phyloP scores from a whole-genome alignment of 1,140 invertebrate species.

The Drosophila quadrilineata region DNA sequence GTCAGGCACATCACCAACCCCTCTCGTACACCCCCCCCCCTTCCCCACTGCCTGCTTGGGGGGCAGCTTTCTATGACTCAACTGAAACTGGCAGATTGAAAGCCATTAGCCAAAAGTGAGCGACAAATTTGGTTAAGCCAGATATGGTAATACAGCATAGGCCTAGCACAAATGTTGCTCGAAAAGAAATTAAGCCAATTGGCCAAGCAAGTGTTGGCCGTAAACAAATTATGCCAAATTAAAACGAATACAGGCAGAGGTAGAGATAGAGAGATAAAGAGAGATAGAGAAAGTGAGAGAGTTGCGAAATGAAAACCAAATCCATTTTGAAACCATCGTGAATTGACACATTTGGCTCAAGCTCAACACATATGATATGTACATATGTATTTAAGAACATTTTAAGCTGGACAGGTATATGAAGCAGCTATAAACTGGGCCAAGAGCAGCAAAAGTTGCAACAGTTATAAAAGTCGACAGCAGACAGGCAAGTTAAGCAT shows the following conservation, averaged over 20 bases:
- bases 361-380: conserved; percentile 8
- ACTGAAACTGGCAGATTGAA: conserved; percentile 20
- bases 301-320: conserved; percentile 56
- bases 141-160: conserved; percentile 68
- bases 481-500: too few species aligned
- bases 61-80: conserved; percentile 51
- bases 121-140: conserved; percentile 50
- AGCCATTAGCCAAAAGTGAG: conserved; percentile 56
- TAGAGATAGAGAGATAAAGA: background rate
- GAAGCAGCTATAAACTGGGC: too few species aligned
- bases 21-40: too few species aligned
- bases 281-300: conserved; percentile 8
- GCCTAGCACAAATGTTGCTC: conserved; percentile 34
- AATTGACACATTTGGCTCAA: conserved; percentile 67
- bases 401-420: too few species aligned
- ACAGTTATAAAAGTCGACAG: too few species aligned
- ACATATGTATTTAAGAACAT: too few species aligned
- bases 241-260: too few species aligned
- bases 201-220: too few species aligned
- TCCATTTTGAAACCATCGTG: conserved; percentile 37
- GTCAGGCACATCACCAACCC: conserved; percentile 18
- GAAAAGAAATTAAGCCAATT: too few species aligned
- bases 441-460: too few species aligned
- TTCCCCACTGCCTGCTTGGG: too few species aligned
- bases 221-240: too few species aligned